Evolutionary conservation across 2,113 vertebrate genomes (phyloP), one percentile per base, ranked within the genome.

Genomic region (Pygoscelis antarcticus): DNA sequence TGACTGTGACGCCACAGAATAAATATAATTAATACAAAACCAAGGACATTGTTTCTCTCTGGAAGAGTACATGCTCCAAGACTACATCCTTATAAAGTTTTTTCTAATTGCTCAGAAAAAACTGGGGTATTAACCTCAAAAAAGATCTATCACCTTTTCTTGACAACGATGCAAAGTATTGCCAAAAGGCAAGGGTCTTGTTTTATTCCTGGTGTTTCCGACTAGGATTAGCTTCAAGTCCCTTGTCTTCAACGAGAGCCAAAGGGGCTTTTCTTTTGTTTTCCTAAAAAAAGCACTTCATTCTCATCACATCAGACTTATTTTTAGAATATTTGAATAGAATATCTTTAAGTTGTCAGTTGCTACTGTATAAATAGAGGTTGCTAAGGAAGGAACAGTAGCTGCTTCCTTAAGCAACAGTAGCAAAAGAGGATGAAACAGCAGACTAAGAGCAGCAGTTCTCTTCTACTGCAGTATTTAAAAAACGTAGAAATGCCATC

Each of bases 271-370:
- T 83, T 58, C 34, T 82, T 90, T 84, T 82, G 21, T 94, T 95
- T 96, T 90, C 55, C 77, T 64, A 89, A 94, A 93, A 93, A 80
- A 74, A 86, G 27, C 26, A 83, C 55, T 83, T 93, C 49, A 61
- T 40, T 89, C 69, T 93, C 30, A 58, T 72, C 82, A 71, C 52
- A 89, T 72, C 64, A 90, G 55, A 69, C 68, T 85, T 96, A 95
- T 91, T 96, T 97, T 97, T 95, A 92, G 83, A 68, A 74, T 90
- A 91, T 84, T 58, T 80, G 87, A 95, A 76, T 52, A 74, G 92
- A 83, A 57, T 79, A 85, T 90, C 91, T 87, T 96, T 70, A 91
- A 62, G 30, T 30, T 95, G 72, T 86, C 91, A 86, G 85, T 60
- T 78, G 72, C 81, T 71, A 74, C 68, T 79, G 79, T 66, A 80